Base-by-base conservation (phyloP, 2,888 invertebrate genomes). In the Tetropium fuscum region DNA sequence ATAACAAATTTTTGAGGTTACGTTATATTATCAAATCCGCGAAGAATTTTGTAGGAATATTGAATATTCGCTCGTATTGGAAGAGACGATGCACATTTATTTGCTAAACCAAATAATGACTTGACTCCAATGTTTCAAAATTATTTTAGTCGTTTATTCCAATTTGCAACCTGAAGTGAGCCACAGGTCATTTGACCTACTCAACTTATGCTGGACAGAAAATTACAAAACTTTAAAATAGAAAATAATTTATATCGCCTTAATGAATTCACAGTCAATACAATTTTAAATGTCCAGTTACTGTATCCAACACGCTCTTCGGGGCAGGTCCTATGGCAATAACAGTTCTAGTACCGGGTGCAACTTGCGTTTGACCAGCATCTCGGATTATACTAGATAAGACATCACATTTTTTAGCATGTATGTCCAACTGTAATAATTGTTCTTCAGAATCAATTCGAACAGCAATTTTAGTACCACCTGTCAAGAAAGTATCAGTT, bases 301-400 rank as follows among this genome's bases (percentile, higher is more conserved):
- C 88, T 84, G 87, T 83, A 79, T 96, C 92, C 69, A 97, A 86
- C 38, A 90, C 78, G 70, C 86, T 85, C 69, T 87, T 88, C 32
- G 91, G 89, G 2, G 93, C 97, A 43, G 97, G 98, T n/a, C 98
- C 98, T 51, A 98, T 86, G 1, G 94, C 97, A 54, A 97, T 84
- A 1, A 97, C 97, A 56, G 98, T 98, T 74, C 88, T 87, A 6
- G 94, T 91, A 65, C 97, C 96, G 0, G 92, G 87, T 41, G 91
- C 90, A 63, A 98, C 92, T 83, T 98, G 97, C 3, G 97, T 98
- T 68, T 94, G 88, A 1, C 98, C 98, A 2, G 97, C 97, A 83
- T 98, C 97, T 64, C 89, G 84, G 60, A 98, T 90, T 19, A 94
- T 78, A 61, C 90, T 90, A 7, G 90, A 87, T 27, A 91, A 83